Evolutionary conservation across 1,140 invertebrate genomes (phyloP), one percentile per base, ranked within the genome.

Genomic region (Monochamus saltuarius): DNA sequence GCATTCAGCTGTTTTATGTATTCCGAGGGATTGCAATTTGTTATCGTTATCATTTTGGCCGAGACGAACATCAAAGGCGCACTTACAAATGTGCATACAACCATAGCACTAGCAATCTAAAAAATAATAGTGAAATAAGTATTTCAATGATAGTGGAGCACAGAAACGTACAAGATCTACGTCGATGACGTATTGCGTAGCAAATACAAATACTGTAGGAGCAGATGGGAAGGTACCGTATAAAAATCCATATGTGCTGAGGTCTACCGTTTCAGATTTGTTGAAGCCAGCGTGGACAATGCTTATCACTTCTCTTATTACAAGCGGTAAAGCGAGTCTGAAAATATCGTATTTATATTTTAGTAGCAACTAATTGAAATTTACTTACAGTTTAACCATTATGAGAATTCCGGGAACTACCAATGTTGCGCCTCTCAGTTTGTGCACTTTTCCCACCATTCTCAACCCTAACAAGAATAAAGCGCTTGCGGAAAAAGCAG

Each of bases 201-300:
- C 93, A 78, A 96, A 96, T 7, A 98, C 91, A 78, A 97, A 97
- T 4, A 96, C 90, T 39, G 92, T 92, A 0, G 96, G 95, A 22
- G 95, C 95, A 36, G 94, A 89, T 1, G 95, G 96, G 76, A 98
- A 92, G 0, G 94, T 97, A 51, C 96, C 95, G 77, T 98, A 98
- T 0, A 98, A 81, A 80, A 98, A 98, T 0, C 91, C 95, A 78
- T 93, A 98, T 49, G 92, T 96, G 65, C 91, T 92, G 22, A 94
- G 81, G 62, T 92, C 88, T 16, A 84, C 78, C 0, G 90, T 94
- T 59, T 91, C 88, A 42, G 85, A 86, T 40, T 81, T 77, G 72
- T 88, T 87, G 0, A 65, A 73, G 1, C 89, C 89, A 38, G 87
- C 80, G 38, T 89, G 79, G 16, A 94, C 75, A 11, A 91, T 76